Conservation (phyloP, 2,888 invertebrate genomes). For the Mythimna ferrago region DNA sequence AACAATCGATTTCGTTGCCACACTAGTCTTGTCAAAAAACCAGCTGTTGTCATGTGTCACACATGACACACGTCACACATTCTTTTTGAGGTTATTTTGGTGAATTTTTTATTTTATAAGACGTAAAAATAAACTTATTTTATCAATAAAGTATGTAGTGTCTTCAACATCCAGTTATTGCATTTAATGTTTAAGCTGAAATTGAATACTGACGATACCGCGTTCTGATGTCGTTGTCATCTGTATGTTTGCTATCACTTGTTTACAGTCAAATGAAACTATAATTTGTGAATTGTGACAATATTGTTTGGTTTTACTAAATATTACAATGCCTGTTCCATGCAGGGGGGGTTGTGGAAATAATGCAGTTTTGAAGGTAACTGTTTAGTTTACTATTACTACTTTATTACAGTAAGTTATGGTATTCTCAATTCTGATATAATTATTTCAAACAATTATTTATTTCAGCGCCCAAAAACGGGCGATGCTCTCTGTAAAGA, state of each 20-base stretch:
- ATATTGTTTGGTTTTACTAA: conserved; percentile 1
- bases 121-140: too few species aligned
- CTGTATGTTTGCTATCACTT: background rate
- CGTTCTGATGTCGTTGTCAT: background rate
- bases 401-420: background rate
- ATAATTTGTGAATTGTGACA: background rate
- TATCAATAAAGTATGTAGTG: background rate
- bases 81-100: conserved; percentile 27
- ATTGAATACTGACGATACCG: background rate
- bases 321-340: conserved; percentile 91
- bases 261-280: conserved; percentile 13
- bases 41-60: conserved; percentile 34
- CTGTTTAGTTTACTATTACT: conserved; percentile 1
- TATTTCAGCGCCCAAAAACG: conserved; percentile 95
- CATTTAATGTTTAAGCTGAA: background rate
- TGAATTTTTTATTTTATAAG: background rate
- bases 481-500: conserved; percentile 98
- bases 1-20: background rate
- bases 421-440: background rate
- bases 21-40: conserved; percentile 28
- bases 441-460: background rate
- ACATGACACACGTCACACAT: background rate
- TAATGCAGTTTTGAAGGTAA: conserved; percentile 94
- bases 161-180: background rate
- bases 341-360: conserved; percentile 94